Conservation (phyloP, 1,140 invertebrate genomes). For the Cotesia chilonis region DNA sequence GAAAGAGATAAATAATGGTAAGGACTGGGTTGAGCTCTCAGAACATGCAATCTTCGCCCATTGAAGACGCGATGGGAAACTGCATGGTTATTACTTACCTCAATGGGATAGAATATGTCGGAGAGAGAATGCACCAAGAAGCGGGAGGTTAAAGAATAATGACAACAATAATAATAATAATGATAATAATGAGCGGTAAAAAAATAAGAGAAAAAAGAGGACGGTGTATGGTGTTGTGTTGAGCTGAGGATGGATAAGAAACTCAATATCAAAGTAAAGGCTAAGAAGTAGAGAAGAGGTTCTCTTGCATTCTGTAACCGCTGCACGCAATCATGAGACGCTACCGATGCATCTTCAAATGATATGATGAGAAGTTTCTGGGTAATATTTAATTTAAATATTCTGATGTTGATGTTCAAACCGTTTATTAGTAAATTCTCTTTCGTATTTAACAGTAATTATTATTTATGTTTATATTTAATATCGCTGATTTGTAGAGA, state of each 20-base stretch:
- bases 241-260: slow-evolving; percentile 49
- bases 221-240: slow-evolving; percentile 26
- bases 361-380: neutral
- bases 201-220: slow-evolving; percentile 30
- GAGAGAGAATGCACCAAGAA: slow-evolving; percentile 35
- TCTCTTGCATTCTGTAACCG: slow-evolving; percentile 47
- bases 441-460: too few relatives aligned
- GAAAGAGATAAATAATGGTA: slow-evolving; percentile 41
- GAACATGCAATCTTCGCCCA: slow-evolving; percentile 65
- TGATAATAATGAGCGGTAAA: slow-evolving; percentile 16
- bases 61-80: slow-evolving; percentile 65
- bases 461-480: too few relatives aligned
- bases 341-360: neutral
- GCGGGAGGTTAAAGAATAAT: slow-evolving; percentile 4
- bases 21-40: slow-evolving; percentile 58
- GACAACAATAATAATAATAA: slow-evolving; percentile 30
- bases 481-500: too few relatives aligned
- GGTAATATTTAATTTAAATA: slow-evolving; percentile 1
- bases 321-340: slow-evolving; percentile 48
- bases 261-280: slow-evolving; percentile 39
- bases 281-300: slow-evolving; percentile 34
- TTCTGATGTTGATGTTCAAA: too few relatives aligned
- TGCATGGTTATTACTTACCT: slow-evolving; percentile 64
- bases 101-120: slow-evolving; percentile 55
- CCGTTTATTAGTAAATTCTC: too few relatives aligned